A percentile compares a stretch with the other conserved stretches of the same genome.
phyloP scores from a whole-genome alignment of 2,113 vertebrate species.

The Petrocephalus zakoni region DNA sequence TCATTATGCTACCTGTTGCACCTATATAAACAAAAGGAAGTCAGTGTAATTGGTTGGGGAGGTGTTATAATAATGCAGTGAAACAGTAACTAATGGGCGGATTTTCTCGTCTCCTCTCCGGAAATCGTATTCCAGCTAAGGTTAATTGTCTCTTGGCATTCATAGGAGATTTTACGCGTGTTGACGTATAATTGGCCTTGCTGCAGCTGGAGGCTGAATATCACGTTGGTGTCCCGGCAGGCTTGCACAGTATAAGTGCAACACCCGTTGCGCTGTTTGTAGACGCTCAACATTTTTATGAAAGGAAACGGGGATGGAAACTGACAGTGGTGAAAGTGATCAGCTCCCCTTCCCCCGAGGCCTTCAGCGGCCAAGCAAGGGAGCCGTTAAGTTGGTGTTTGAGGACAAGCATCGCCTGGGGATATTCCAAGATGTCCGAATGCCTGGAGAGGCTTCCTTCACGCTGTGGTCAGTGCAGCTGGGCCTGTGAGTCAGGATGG shows the following conservation, averaged over 20 bases:
- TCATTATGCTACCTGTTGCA: background rate
- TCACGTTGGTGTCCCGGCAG: background rate
- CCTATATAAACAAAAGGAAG: slow-evolving; percentile 1
- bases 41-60: background rate
- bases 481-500: slow-evolving; percentile 5
- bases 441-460: slow-evolving; percentile 29
- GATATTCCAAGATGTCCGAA: slow-evolving; percentile 21
- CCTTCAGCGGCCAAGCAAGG: background rate
- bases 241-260: background rate
- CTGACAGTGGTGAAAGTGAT: background rate
- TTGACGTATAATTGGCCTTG: background rate
- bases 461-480: slow-evolving; percentile 33
- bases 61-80: background rate
- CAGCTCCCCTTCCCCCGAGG: background rate
- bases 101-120: background rate
- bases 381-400: slow-evolving; percentile 20
- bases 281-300: background rate
- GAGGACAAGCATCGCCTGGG: slow-evolving; percentile 5
- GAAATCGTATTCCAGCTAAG: background rate
- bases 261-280: background rate
- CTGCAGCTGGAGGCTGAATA: background rate
- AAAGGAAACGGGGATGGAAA: background rate
- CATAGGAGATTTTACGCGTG: background rate
- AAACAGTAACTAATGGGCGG: background rate
- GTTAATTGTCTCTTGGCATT: background rate